A percentile compares a stretch with the other conserved stretches of the same genome.
Conservation (phyloP, 2,113 vertebrate genomes). For the Arothron firmamentum region DNA sequence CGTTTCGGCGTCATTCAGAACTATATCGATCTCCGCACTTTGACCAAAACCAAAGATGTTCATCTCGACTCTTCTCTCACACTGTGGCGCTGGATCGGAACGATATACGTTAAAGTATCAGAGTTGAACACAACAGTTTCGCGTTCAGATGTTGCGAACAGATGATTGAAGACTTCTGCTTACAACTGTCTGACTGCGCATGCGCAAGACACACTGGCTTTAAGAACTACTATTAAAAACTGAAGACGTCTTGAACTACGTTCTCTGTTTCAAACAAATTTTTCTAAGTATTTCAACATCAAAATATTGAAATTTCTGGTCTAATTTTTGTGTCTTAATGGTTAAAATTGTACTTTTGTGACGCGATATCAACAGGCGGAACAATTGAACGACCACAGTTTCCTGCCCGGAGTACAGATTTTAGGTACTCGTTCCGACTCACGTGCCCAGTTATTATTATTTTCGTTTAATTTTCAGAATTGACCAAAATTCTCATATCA, state of each 20-base stretch:
- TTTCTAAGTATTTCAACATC: not conserved
- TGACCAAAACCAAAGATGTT: constrained; percentile 95
- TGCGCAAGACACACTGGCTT: constrained; percentile 22
- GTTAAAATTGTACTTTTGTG: not conserved
- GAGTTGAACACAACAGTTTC: not conserved
- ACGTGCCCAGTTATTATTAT: not conserved
- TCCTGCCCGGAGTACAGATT: not conserved
- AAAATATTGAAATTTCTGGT: not conserved
- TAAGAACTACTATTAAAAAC: no score
- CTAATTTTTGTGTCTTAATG: not conserved
- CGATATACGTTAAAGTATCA: no score
- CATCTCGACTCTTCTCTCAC: constrained; percentile 69
- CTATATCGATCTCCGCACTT: constrained; percentile 88
- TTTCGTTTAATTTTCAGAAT: not conserved
- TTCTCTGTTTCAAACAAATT: not conserved
- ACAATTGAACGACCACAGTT: not conserved
- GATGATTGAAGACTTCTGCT: constrained; percentile 37
- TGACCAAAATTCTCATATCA: not conserved
- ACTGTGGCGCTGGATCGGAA: not conserved
- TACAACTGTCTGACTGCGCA: constrained; percentile 45
- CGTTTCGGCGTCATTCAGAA: constrained; percentile 88
- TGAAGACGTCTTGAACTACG: no score
- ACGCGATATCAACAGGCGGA: constrained; percentile 41
- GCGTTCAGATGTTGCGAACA: not conserved
- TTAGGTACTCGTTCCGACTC: not conserved